phyloP scores from a whole-genome alignment of 2,113 vertebrate species.

The Melospiza melodia region DNA sequence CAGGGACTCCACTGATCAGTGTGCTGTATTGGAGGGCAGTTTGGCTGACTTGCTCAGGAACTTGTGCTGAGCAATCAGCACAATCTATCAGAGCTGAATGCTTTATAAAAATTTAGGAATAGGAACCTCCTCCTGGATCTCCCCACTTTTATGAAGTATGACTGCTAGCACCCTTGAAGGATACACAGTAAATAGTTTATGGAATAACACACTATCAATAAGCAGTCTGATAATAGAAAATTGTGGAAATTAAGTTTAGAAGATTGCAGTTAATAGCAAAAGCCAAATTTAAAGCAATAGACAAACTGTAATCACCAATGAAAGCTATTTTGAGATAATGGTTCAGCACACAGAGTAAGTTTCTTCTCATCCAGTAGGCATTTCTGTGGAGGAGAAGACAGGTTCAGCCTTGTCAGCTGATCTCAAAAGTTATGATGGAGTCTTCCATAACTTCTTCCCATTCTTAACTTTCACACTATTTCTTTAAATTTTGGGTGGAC shows the following conservation, averaged over 20 bases:
- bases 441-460: not conserved
- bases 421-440: not conserved
- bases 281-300: not conserved
- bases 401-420: not conserved
- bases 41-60: not conserved
- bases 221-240: not conserved
- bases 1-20: not conserved
- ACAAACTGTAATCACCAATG: not conserved
- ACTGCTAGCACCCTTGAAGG: not conserved
- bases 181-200: not conserved
- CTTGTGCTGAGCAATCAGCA: fast-evolving
- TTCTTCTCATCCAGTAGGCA: not conserved
- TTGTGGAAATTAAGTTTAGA: not conserved
- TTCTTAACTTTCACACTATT: not conserved
- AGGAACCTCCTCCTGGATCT: not conserved
- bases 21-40: not conserved
- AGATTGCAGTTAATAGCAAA: not conserved
- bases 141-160: not conserved
- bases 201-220: not conserved
- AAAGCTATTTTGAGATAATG: not conserved
- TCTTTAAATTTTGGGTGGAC: not conserved
- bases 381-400: not conserved
- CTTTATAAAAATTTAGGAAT: not conserved
- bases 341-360: not conserved
- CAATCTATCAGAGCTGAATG: not conserved